Evolutionary conservation across 2,797 vertebrate genomes (phyloP), one percentile per base, ranked within the genome.

Genomic region (Pseudomugil tenellus): DNA sequence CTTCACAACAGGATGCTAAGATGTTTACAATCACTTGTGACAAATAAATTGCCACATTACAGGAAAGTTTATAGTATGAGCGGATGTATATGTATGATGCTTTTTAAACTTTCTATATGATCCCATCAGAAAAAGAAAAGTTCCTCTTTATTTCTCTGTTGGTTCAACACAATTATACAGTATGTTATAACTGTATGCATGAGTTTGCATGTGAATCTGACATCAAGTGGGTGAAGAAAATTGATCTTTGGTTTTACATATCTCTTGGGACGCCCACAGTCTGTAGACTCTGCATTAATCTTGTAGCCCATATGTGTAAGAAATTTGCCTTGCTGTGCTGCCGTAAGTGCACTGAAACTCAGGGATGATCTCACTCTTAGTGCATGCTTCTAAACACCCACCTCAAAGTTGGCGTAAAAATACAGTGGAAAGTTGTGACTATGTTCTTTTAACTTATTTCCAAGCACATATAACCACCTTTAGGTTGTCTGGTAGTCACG

Each of bases 241-340:
- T 89, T 31, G 77, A 87, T 55, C 25, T 34, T 32, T 49, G 31
- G 41, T 34, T 61, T 56, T 63, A 66, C 72, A 56, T 64, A 41
- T 75, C 81, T 67, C 70, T 23, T 4, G 67, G 79, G 79, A 72
- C 81, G 28, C 84, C 80, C 82, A 76, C 87, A 73, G 81, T 26
- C 32, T 46, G 60, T 23, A 63, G 69, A 77, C 59, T 12, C 74
- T 43, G 66, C 76, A 80, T 80, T 82, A 82, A 86, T 86, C 80
- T 83, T 83, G 59, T 41, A 54, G 58, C 72, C 72, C 79, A 83
- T 83, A 83, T 68, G 29, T 83, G 83, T 69, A 76, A 31, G 28
- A 68, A 39, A 68, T 83, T 87, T 67, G 65, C 68, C 57, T 52
- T 13, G 11, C 58, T 17, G 55, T 13, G 11, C 58, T 17, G 57